Conservation (phyloP, 2,797 vertebrate species). For the Ctenochaetus hawaiiensis region DNA sequence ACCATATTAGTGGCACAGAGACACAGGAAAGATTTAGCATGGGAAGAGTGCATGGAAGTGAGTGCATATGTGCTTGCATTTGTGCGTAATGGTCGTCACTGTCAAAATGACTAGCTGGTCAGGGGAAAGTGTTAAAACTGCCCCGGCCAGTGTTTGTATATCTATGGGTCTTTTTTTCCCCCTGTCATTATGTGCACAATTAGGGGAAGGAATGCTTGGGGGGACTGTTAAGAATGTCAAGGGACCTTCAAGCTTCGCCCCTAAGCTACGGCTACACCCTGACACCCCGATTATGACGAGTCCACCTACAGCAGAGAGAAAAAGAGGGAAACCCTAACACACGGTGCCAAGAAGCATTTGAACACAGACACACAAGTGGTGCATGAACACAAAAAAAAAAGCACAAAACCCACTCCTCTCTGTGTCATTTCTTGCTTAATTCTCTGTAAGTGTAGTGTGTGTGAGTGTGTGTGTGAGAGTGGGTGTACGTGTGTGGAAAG, state of each 20-base stretch:
- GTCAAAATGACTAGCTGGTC: slow-evolving; percentile 56
- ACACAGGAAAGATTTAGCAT: slow-evolving; percentile 59
- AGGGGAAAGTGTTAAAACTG: slow-evolving; percentile 65
- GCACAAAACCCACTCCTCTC: slow-evolving; percentile 36
- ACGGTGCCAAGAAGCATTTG: neutral
- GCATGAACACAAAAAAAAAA: slow-evolving; percentile 22
- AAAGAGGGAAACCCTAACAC: neutral
- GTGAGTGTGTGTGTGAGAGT: slow-evolving; percentile 13
- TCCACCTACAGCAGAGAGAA: slow-evolving; percentile 70
- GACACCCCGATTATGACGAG: slow-evolving; percentile 43
- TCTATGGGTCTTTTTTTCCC: slow-evolving; percentile 36
- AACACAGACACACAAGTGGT: neutral
- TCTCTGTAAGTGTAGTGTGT: slow-evolving; percentile 51
- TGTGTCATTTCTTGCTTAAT: slow-evolving; percentile 59
- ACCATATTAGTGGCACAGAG: slow-evolving; percentile 40
- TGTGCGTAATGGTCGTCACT: slow-evolving; percentile 38
- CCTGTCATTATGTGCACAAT: slow-evolving; percentile 68
- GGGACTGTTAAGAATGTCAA: slow-evolving; percentile 51
- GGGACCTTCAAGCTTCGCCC: slow-evolving; percentile 42
- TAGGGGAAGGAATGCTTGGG: slow-evolving; percentile 64
- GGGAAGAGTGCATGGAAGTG: slow-evolving; percentile 34
- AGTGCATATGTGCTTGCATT: slow-evolving; percentile 16
- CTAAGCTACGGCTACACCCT: slow-evolving; percentile 38
- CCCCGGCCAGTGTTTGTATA: slow-evolving; percentile 58
- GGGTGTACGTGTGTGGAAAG: neutral